phyloP scores from a whole-genome alignment of 2,113 vertebrate genomes.

The Silurus glanis region DNA sequence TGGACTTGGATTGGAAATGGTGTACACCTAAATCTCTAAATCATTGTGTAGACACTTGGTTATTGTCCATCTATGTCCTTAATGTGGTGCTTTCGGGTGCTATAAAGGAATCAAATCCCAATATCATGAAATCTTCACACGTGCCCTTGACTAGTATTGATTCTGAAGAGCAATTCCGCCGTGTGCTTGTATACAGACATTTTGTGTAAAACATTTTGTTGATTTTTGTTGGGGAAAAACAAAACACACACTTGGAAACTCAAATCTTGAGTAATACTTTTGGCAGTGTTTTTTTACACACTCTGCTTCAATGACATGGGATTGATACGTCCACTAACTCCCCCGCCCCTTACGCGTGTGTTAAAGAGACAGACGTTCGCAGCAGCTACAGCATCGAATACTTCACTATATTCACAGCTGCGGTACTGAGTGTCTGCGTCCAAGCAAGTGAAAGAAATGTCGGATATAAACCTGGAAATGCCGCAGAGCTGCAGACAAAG shows the following conservation, averaged over 20 bases:
- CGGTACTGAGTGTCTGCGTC: constrained; percentile 43
- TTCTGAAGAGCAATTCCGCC: background rate
- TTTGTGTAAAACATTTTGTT: background rate
- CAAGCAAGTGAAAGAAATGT: constrained; percentile 60
- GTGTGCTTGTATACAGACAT: background rate
- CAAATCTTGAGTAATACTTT: constrained; percentile 18
- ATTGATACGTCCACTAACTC: constrained; percentile 47
- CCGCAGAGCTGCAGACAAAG: constrained; percentile 64
- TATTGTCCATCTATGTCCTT: background rate
- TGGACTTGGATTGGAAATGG: background rate
- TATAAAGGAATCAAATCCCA: background rate
- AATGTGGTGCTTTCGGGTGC: background rate
- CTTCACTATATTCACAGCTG: constrained; percentile 24
- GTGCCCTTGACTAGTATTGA: constrained; percentile 36
- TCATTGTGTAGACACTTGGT: background rate
- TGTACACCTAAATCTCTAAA: background rate
- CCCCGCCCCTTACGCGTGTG: constrained; percentile 10
- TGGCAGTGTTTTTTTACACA: constrained; percentile 25
- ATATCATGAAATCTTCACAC: constrained; percentile 9
- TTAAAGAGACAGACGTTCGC: constrained; percentile 28
- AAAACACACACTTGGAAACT: constrained; percentile 14
- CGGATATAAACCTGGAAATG: constrained; percentile 61
- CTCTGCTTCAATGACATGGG: constrained; percentile 41
- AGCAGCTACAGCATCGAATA: constrained; percentile 31
- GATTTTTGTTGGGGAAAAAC: constrained; percentile 8